Base-by-base conservation (phyloP, 2,888 invertebrate genomes). In the Hirtodrosophila trivittata region DNA sequence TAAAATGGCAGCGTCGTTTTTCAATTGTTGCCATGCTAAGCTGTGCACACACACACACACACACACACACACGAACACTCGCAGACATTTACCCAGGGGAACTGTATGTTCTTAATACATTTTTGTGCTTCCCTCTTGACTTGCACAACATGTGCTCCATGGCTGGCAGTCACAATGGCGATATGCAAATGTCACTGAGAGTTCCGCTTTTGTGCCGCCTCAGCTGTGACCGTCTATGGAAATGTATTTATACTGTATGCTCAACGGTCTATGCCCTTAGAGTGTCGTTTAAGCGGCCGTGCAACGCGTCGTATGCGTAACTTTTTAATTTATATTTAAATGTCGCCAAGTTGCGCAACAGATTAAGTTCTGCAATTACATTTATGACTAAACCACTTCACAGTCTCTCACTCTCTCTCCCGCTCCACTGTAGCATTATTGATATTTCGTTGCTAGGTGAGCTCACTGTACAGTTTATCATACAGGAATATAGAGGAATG, bases 271-370 rank as follows among this genome's bases (percentile, higher is more conserved):
- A 57, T 49, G 47, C 52, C 47, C 50, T 26, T 32, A 25, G 26
- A 1, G 10, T 42, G 39, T 57, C 62, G 60, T 43, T 55, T 45
- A 21, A 10, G 43, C 18, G 35, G 32, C 6, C 21, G 60, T 50
- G 37, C 65, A 59, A 65, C 56, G 63, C 57, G 75, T 33, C 73
- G 86, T 74, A 78, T 83, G 80, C 59, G 80, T 69, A 76, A 76
- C 74, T 77, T 82, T 80, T 80, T 86, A 75, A 86, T 86, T 78
- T 82, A 71, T 75, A 82, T 86, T 77, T 74, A 69, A 82, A 86
- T 83, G 74, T 57, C 55, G 57, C 33, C 74, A 57, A 50, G 47
- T 51, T 69, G 65, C 46, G 47, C 38, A 49, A 55, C 65, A 57
- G 60, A 62, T 75, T 69, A 70, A 50, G 26, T 59, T 57, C 28